Conservation (phyloP, 2,797 vertebrate genomes). For the Lacerta bilineata region DNA sequence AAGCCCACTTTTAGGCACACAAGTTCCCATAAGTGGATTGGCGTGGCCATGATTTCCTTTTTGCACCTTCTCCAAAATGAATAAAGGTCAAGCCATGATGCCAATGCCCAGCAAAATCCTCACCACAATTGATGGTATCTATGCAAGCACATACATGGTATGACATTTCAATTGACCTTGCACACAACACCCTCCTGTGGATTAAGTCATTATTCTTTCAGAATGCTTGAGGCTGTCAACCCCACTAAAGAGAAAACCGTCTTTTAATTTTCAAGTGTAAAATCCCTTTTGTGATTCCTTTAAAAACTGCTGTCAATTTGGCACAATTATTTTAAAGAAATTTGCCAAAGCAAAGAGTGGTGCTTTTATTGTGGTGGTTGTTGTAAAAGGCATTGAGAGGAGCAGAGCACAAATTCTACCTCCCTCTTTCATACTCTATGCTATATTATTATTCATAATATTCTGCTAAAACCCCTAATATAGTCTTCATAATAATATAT, state of each 20-base stretch:
- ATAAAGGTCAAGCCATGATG: neutral
- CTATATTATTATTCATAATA: constrained; percentile 29
- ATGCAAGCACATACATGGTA: neutral
- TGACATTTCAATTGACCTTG: neutral
- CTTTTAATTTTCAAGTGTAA: constrained; percentile 5
- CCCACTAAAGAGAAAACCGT: neutral
- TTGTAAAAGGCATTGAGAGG: neutral
- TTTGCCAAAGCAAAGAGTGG: neutral
- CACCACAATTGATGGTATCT: neutral
- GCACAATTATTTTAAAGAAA: constrained; percentile 8
- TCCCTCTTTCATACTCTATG: neutral
- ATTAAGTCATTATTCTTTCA: neutral
- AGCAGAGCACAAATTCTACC: constrained; percentile 20
- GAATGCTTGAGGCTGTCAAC: neutral
- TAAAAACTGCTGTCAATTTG: neutral
- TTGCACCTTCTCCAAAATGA: neutral
- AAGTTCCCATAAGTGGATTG: neutral
- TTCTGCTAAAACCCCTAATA: constrained; percentile 31
- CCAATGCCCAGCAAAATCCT: neutral
- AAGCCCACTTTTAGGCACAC: neutral
- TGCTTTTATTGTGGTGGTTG: neutral
- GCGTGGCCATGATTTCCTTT: neutral
- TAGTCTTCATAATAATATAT: constrained; percentile 52
- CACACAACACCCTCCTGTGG: neutral
- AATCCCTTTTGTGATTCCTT: neutral